A percentile compares a stretch with the other conserved stretches of the same genome.
Evolutionary conservation across 2,888 invertebrate species (phyloP).

Genomic region (Dyspetes luteomarginatus): DNA sequence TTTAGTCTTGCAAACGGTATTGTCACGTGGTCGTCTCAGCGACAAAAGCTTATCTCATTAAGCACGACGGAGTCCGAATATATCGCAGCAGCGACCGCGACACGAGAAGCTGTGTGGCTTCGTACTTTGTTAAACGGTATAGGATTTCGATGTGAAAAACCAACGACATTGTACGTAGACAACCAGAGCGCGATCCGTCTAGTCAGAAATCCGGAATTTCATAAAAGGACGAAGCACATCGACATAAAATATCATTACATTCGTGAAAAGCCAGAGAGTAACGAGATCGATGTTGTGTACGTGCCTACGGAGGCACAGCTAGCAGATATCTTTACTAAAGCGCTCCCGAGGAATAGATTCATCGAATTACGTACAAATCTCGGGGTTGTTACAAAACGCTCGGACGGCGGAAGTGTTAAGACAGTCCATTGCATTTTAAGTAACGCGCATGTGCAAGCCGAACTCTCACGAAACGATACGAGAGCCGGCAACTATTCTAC

Average conservation of each 20-base stretch:
- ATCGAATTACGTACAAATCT: slow-evolving; percentile 20
- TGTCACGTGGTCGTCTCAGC: slow-evolving; percentile 32
- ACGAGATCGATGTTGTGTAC: slow-evolving; percentile 25
- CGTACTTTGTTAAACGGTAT: slow-evolving; percentile 9
- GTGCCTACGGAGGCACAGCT: slow-evolving; percentile 39
- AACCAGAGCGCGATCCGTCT: slow-evolving; percentile 38
- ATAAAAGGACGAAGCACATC: slow-evolving; percentile 45
- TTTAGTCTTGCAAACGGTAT: slow-evolving; percentile 31
- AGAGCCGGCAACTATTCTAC: no score
- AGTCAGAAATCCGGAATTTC: slow-evolving; percentile 19
- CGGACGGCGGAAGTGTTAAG: slow-evolving; percentile 13
- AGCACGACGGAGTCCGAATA: slow-evolving; percentile 46
- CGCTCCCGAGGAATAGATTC: slow-evolving; percentile 35
- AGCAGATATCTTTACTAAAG: slow-evolving; percentile 48
- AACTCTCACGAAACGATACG: no score
- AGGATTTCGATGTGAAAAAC: not conserved
- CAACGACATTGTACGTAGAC: slow-evolving; percentile 28
- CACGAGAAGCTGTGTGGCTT: slow-evolving; percentile 35
- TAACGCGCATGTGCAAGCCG: not conserved
- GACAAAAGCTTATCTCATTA: slow-evolving; percentile 24
- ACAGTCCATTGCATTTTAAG: not conserved
- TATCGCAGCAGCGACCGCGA: slow-evolving; percentile 25
- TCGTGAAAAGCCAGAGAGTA: slow-evolving; percentile 21
- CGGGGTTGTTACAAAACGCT: slow-evolving; percentile 1
- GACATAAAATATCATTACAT: slow-evolving; percentile 41